Evolutionary conservation across 2,888 invertebrate genomes (phyloP).

Genomic region (Nycteola revayana): DNA sequence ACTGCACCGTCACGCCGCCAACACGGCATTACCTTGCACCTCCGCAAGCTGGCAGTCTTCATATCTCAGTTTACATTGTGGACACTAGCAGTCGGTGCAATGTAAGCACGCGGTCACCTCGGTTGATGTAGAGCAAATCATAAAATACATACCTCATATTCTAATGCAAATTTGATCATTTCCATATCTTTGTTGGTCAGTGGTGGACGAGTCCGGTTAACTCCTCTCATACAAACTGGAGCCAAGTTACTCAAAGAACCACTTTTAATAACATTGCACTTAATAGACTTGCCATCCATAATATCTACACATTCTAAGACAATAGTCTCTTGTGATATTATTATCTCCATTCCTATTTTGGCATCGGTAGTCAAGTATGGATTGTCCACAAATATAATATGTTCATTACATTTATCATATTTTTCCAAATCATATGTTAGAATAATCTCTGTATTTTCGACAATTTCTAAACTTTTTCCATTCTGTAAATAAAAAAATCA

Average conservation of each 20-base stretch:
- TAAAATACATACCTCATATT: constrained; percentile 40
- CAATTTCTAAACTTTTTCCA: constrained; percentile 14
- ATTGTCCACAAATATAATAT: constrained; percentile 45
- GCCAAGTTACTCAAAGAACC: constrained; percentile 36
- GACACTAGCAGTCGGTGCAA: too few species aligned
- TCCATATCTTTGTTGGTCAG: constrained; percentile 41
- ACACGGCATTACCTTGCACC: too few species aligned
- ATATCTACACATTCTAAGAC: constrained; percentile 34
- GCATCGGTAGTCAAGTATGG: constrained; percentile 34
- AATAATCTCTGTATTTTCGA: constrained; percentile 28
- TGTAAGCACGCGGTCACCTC: too few species aligned
- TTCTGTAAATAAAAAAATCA: constrained; percentile 34
- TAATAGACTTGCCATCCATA: constrained; percentile 26
- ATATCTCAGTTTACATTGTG: too few species aligned
- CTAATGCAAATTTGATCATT: constrained; percentile 40
- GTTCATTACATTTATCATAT: constrained; percentile 41
- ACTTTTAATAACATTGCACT: constrained; percentile 38
- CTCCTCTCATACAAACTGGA: constrained; percentile 35
- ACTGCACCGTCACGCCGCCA: too few species aligned
- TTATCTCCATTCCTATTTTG: constrained; percentile 39
- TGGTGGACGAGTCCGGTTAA: constrained; percentile 24
- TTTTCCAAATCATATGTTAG: constrained; percentile 32
- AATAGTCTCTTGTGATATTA: constrained; percentile 38
- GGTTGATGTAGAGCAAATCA: neutral
- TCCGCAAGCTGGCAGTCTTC: too few species aligned